These are phyloP conservation scores for Amblyteles armatorius DNA, from an alignment of 2,888 invertebrate species.

Conservation along the genomic window DNA sequence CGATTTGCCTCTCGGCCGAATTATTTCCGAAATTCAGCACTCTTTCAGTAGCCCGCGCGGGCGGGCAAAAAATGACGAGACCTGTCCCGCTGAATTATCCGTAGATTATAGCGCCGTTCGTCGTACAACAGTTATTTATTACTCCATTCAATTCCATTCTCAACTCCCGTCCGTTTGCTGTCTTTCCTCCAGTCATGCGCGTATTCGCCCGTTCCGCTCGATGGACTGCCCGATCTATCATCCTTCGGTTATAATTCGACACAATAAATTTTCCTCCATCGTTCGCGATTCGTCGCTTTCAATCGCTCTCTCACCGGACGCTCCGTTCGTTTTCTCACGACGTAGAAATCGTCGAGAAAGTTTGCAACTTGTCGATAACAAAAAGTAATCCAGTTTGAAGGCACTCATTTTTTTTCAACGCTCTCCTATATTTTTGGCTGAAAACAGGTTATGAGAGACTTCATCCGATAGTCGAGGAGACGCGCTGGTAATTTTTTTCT, in stretches of 20 bases:
- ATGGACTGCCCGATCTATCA: neutral
- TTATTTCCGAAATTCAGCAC: constrained; percentile 13
- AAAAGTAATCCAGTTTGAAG: neutral
- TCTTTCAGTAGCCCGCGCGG: neutral
- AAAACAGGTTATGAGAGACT: too few relatives aligned
- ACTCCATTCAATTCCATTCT: constrained; percentile 2
- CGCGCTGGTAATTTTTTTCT: too few relatives aligned
- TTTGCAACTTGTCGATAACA: neutral
- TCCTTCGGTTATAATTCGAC: constrained; percentile 13
- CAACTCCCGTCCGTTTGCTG: neutral
- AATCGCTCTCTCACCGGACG: neutral
- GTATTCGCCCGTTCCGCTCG: constrained; percentile 11
- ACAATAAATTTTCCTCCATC: constrained; percentile 14
- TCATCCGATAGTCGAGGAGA: too few relatives aligned
- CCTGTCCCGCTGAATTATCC: neutral
- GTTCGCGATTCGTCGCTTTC: neutral
- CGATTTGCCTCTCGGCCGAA: constrained; percentile 32
- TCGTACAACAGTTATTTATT: constrained; percentile 17
- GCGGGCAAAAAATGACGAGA: neutral
- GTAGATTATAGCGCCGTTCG: neutral
- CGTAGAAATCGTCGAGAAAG: constrained; percentile 17
- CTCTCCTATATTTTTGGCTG: too few relatives aligned
- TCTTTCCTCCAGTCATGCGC: neutral
- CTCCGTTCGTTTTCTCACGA: constrained; percentile 1
- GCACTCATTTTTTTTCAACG: too few relatives aligned